Evolutionary conservation across 2,888 invertebrate genomes (phyloP), one percentile per base, ranked within the genome.

Genomic region (Lobophora halterata): DNA sequence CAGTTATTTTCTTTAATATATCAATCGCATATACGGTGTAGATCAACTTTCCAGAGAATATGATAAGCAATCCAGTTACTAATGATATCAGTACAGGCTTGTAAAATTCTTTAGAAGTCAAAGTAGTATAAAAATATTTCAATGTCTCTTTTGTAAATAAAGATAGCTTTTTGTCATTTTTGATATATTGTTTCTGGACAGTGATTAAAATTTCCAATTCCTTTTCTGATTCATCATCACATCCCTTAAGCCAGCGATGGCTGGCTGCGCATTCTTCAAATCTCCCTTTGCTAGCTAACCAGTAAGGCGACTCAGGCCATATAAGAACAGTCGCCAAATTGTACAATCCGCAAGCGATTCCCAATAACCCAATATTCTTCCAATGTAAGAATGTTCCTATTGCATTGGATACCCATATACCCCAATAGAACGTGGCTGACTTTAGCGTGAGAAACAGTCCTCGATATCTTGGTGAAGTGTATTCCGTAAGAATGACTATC

Each of bases 1-100:
- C 25, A 0, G 67, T 70, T 7, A 73, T 68, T 28, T 61, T 63
- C 28, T 63, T 71, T 10, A 71, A 49, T 13, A 74, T 63, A 39
- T 74, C 74, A 12, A 72, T 47, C 3, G 65, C 68, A 16, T 69
- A 75, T 0, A 70, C 34, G 1, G 60, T 52, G 36, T 54, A 67
- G 0, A 69, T 55, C n/a, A 66, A 30, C 49, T 75, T 75, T 0
- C 74, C 74, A 3, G 59, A 57, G 3, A 45, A 53, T 14, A 57
- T 5, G 21, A 51, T 49, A 0, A 62, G 44, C 3, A 26, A 18
- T 3, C 55, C 53, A 1, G 58, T 46, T 1, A 52, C 9, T 2
- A 50, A 1, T 0, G 58, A 43, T 11, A 72, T 26, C 0, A 51
- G 12, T 0, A 56, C 36, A 0, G 74, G 73, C 21, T 65, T 68